Evolutionary conservation across 2,797 vertebrate species (phyloP).

Genomic region (Hoplostethus atlanticus): DNA sequence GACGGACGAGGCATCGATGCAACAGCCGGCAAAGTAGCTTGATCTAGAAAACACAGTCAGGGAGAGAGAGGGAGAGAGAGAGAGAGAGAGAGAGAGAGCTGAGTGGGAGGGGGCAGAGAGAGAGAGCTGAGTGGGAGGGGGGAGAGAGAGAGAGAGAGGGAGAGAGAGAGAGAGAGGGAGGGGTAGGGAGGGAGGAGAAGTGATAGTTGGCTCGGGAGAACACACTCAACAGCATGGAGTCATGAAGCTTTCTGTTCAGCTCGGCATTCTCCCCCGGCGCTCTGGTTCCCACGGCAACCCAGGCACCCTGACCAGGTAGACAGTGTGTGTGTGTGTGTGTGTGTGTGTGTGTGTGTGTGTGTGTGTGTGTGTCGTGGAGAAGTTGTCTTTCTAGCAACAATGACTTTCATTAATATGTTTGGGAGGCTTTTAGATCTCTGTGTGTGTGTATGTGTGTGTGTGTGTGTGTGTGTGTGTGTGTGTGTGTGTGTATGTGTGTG

Average conservation of each 20-base stretch:
- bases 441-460: constrained; percentile 8
- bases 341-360: constrained; percentile 22
- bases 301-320: constrained; percentile 74
- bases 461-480: too few relatives aligned
- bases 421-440: constrained; percentile 22
- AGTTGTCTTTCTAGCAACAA: neutral
- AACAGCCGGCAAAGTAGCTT: constrained; percentile 69
- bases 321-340: constrained; percentile 28
- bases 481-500: neutral
- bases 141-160: constrained; percentile 18
- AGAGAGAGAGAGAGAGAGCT: constrained; percentile 28
- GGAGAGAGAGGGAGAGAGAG: constrained; percentile 17
- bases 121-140: constrained; percentile 3
- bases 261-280: constrained; percentile 68
- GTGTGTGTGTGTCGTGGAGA: constrained; percentile 5
- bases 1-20: constrained; percentile 72
- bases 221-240: constrained; percentile 71
- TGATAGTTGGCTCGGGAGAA: constrained; percentile 50
- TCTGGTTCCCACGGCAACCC: constrained; percentile 76
- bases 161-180: constrained; percentile 26
- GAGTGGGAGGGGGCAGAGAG: constrained; percentile 9
- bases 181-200: constrained; percentile 28
- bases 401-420: constrained; percentile 16
- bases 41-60: constrained; percentile 63
- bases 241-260: constrained; percentile 81